These are phyloP conservation scores for Iphiclides podalirius DNA, from an alignment of 2,888 invertebrate genomes.

Conservation along the genomic window DNA sequence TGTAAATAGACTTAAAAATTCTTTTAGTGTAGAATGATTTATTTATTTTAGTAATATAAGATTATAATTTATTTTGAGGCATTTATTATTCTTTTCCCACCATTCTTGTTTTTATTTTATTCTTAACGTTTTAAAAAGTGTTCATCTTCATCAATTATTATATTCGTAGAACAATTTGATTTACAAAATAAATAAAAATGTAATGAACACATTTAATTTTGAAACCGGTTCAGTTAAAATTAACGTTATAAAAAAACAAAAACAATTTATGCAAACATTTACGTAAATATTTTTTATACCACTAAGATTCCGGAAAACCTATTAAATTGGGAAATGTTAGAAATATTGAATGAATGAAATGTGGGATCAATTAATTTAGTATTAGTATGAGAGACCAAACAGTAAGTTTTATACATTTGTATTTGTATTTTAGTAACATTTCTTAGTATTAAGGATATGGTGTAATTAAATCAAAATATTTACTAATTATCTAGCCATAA, in stretches of 20 bases:
- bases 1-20: slow-evolving; percentile 39
- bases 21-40: slow-evolving; percentile 34
- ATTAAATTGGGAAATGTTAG: slow-evolving; percentile 15
- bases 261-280: too few species aligned
- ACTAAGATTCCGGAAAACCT: not conserved
- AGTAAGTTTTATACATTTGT: slow-evolving; percentile 43
- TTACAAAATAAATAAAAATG: too few species aligned
- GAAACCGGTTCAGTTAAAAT: too few species aligned
- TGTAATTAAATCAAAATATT: slow-evolving; percentile 9
- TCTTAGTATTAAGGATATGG: slow-evolving; percentile 19
- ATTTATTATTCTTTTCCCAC: slow-evolving; percentile 56
- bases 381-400: slow-evolving; percentile 65
- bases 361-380: slow-evolving; percentile 49
- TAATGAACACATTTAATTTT: too few species aligned
- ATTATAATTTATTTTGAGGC: slow-evolving; percentile 36
- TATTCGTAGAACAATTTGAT: too few species aligned
- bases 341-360: slow-evolving; percentile 30
- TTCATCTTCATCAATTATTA: too few species aligned
- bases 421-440: slow-evolving; percentile 34
- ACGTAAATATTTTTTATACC: too few species aligned
- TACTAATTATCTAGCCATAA: slow-evolving; percentile 17
- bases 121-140: too few species aligned
- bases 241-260: too few species aligned
- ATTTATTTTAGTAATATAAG: slow-evolving; percentile 47
- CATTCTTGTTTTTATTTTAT: slow-evolving; percentile 38